These are phyloP conservation scores for Myotis findleyi DNA, from an alignment of 2,797 vertebrate genomes.

Conservation along the genomic window DNA sequence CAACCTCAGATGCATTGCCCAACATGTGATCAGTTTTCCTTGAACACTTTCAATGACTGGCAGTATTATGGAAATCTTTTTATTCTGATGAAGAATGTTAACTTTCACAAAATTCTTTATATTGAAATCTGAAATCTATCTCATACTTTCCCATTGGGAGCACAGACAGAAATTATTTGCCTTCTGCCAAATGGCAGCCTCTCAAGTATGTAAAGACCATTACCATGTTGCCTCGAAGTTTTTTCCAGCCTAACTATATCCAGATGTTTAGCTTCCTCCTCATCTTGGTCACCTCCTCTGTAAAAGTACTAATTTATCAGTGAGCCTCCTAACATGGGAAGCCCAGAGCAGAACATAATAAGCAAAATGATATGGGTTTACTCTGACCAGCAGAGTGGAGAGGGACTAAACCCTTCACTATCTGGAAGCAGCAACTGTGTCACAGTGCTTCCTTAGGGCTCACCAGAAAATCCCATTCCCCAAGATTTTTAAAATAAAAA, in stretches of 20 bases:
- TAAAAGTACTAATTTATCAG: conserved; percentile 67
- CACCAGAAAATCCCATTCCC: not conserved
- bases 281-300: conserved; percentile 20
- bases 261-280: conserved; percentile 69
- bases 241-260: conserved; percentile 49
- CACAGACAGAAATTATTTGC: conserved; percentile 32
- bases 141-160: conserved; percentile 12
- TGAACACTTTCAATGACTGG: not conserved
- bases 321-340: conserved; percentile 57
- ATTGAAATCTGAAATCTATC: conserved; percentile 31
- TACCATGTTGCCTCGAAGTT: conserved; percentile 10
- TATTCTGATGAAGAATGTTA: conserved; percentile 27
- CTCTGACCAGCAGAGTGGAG: not conserved
- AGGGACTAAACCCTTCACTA: too few species aligned
- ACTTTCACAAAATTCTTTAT: conserved; percentile 63
- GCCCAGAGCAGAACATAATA: conserved; percentile 32
- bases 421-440: not conserved
- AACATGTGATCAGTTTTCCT: not conserved
- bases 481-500: not conserved
- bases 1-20: not conserved
- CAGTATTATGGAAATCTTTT: conserved; percentile 24
- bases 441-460: not conserved
- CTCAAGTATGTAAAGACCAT: conserved; percentile 47
- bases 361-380: conserved; percentile 13
- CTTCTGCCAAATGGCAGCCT: conserved; percentile 58